Conservation (phyloP, 2,113 vertebrate genomes). For the Pelvicachromis taeniatus region DNA sequence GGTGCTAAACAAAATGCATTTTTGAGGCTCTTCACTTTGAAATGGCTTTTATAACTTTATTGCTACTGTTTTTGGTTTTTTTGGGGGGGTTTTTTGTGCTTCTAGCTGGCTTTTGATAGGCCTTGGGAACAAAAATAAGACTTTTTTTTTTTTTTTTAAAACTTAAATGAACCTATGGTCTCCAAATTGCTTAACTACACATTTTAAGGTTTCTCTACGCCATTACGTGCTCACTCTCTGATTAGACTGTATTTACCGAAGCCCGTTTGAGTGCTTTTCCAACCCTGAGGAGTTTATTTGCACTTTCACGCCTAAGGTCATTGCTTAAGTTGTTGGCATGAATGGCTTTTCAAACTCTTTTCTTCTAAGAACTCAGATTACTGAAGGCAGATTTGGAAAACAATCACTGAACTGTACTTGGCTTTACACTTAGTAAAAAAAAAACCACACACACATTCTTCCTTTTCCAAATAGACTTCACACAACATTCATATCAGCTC, state of each 20-base stretch:
- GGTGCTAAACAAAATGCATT: constrained; percentile 29
- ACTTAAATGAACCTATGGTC: background rate
- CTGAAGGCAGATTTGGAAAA: background rate
- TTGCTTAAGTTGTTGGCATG: background rate
- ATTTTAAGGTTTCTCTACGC: background rate
- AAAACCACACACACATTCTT: too few relatives aligned
- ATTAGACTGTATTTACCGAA: background rate
- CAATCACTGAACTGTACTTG: background rate
- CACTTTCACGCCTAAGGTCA: background rate
- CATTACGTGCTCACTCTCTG: background rate
- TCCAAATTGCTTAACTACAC: background rate
- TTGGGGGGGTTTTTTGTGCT: background rate
- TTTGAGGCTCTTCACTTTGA: constrained; percentile 14
- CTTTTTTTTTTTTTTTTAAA: background rate
- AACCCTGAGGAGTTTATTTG: background rate
- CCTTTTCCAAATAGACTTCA: background rate
- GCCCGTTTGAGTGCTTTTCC: background rate
- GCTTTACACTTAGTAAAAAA: background rate
- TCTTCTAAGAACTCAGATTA: background rate
- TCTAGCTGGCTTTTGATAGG: background rate
- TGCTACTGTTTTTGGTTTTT: background rate
- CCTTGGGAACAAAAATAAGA: background rate
- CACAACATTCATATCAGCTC: background rate
- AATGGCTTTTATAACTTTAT: constrained; percentile 26
- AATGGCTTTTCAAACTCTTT: background rate